Evolutionary conservation across 2,888 invertebrate genomes (phyloP), one percentile per base, ranked within the genome.

Genomic region (Sinopyrophorus schimmeli): DNA sequence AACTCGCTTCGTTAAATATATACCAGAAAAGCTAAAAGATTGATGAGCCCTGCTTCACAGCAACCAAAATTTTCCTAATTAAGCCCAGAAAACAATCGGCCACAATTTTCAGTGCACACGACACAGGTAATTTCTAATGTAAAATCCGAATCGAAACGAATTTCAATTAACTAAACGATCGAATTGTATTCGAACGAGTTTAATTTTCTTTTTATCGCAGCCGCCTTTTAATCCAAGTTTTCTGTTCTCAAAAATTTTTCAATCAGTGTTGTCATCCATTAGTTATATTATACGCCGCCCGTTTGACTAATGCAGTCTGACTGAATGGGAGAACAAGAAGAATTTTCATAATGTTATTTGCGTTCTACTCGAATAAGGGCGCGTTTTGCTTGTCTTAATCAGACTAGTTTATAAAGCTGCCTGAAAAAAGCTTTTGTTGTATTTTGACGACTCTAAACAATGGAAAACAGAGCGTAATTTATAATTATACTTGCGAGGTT

Each of bases 181-280:
- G 27, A 47, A 30, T 16, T n/a, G n/a, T n/a, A n/a, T n/a, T n/a
- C 34, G 42, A 49, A 42, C 21, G 44, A 37, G 35, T 28, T 26
- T 42, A 39, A 57, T 61, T 60, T 66, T 69, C 69, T 69, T 69
- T 68, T 67, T 67, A 70, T 70, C 68, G 69, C 69, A 67, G 64
- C 58, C 60, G 63, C 65, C 58, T 65, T 67, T 66, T 55, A n/a
- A 63, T 63, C 60, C 59, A 61, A 61, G 64, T 67, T 69, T 68
- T 69, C 67, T 68, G 67, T 70, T 69, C 67, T 68, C 66, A 68
- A 66, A 69, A 72, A 72, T 67, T 70, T 71, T 72, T 72, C 72
- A 72, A 71, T 72, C 71, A 71, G 68, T 61, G 70, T 70, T 71
- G 72, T 70, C 71, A 69, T 71, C 72, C 72, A 72, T 72, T 72